A percentile compares a stretch with the other conserved stretches of the same genome.
These are phyloP conservation scores for Sebastes hopkinsi DNA, from an alignment of 2,797 vertebrate genomes.

Conservation along the genomic window DNA sequence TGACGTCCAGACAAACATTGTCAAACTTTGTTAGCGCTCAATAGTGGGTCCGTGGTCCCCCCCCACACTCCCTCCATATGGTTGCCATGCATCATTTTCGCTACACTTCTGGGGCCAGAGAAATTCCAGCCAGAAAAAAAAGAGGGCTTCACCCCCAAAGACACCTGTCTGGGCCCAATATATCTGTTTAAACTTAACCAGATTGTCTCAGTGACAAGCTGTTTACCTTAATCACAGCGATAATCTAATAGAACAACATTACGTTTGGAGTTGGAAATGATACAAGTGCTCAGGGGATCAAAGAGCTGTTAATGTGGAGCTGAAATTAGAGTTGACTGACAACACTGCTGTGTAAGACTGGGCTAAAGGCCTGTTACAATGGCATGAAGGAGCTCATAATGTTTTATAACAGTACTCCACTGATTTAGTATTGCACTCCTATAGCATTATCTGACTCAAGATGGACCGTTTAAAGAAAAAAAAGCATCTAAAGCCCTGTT, in stretches of 20 bases:
- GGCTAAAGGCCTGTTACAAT: neutral
- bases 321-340: conserved; percentile 39
- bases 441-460: neutral
- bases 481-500: neutral
- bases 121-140: conserved; percentile 44
- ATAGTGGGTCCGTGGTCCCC: conserved; percentile 29
- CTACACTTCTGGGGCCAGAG: conserved; percentile 47
- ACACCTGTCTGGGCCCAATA: conserved; percentile 65
- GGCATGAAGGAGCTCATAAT: neutral
- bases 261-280: conserved; percentile 53
- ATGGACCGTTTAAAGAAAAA: neutral
- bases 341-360: neutral
- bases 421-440: neutral
- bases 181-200: conserved; percentile 59
- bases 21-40: conserved; percentile 78
- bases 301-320: conserved; percentile 37
- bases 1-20: conserved; percentile 79
- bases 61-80: conserved; percentile 57
- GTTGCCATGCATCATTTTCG: conserved; percentile 68
- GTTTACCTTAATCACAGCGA: conserved; percentile 70
- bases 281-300: conserved; percentile 35
- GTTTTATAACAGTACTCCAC: neutral
- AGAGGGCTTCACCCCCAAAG: conserved; percentile 24
- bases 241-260: conserved; percentile 72
- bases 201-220: conserved; percentile 59